A percentile compares a stretch with the other conserved stretches of the same genome.
phyloP scores from a whole-genome alignment of 2,797 vertebrate species.

The Callimico goeldii region DNA sequence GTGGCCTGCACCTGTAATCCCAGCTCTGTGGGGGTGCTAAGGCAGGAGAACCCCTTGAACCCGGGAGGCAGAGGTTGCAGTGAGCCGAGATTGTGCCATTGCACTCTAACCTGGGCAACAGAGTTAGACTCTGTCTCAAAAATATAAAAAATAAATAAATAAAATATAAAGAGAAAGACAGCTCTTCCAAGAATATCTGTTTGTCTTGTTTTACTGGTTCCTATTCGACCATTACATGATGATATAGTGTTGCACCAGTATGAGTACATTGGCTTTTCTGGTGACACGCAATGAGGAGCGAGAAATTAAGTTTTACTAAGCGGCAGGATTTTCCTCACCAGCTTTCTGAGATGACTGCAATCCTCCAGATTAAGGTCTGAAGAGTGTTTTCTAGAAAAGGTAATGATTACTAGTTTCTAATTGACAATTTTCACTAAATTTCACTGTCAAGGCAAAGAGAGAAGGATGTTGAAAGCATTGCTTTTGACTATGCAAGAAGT shows the following conservation, averaged over 20 bases:
- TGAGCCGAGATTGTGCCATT: too few relatives aligned
- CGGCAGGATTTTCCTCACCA: not conserved
- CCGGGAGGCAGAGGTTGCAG: too few relatives aligned
- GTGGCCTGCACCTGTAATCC: too few relatives aligned
- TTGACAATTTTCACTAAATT: not conserved
- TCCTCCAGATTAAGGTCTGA: not conserved
- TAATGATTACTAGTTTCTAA: not conserved
- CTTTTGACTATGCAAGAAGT: not conserved
- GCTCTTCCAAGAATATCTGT: not conserved
- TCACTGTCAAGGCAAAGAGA: not conserved
- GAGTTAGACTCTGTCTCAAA: too few relatives aligned
- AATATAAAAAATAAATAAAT: too few relatives aligned
- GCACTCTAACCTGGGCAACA: too few relatives aligned
- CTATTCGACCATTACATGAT: not conserved
- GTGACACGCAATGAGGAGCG: not conserved
- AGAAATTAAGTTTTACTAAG: not conserved
- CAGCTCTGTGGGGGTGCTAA: too few relatives aligned
- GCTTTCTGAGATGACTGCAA: not conserved
- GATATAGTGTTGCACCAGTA: accelerated
- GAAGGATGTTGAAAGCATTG: not conserved
- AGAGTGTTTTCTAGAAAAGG: not conserved
- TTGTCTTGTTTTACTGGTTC: not conserved
- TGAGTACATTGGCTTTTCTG: not conserved
- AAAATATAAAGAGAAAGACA: not conserved
- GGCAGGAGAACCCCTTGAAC: too few relatives aligned